These are phyloP conservation scores for Hirtodrosophila duncani DNA, from an alignment of 2,888 invertebrate species.

Conservation along the genomic window DNA sequence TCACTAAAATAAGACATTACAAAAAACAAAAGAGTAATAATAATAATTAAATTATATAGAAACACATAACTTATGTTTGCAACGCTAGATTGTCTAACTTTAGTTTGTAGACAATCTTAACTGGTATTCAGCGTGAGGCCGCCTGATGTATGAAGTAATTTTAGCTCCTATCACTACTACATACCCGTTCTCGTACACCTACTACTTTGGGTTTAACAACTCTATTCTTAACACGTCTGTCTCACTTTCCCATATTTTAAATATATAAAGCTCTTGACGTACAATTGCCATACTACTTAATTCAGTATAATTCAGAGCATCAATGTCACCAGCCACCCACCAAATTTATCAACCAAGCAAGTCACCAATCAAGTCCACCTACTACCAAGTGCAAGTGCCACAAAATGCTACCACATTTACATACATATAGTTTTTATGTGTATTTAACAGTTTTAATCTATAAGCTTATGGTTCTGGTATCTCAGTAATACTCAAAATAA, in stretches of 20 bases:
- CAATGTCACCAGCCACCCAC: no score
- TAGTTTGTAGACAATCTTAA: slow-evolving; percentile 45
- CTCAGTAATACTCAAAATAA: slow-evolving; percentile 44
- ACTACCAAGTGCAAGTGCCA: slow-evolving; percentile 17
- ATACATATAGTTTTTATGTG: slow-evolving; percentile 25
- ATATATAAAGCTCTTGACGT: no score
- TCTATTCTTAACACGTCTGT: no score
- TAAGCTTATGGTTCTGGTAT: slow-evolving; percentile 65
- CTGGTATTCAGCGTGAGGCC: slow-evolving; percentile 32
- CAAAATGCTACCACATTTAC: no score
- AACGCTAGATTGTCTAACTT: slow-evolving; percentile 61
- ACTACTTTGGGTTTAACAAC: not conserved
- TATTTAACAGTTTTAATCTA: slow-evolving; percentile 55
- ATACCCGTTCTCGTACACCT: not conserved
- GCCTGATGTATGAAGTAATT: slow-evolving; percentile 48
- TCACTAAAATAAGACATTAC: slow-evolving; percentile 39
- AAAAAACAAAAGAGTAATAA: slow-evolving; percentile 13
- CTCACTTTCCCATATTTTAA: no score
- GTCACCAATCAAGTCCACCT: slow-evolving; percentile 10
- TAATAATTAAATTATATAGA: slow-evolving; percentile 4
- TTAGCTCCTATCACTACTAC: slow-evolving; percentile 23
- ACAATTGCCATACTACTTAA: no score
- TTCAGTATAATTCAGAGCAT: no score
- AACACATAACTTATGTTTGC: slow-evolving; percentile 65
- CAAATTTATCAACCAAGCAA: not conserved